Evolutionary conservation across 53 echinoderm and acorn worm species (phyloP).

Genomic region (Echinometra lucunter): DNA sequence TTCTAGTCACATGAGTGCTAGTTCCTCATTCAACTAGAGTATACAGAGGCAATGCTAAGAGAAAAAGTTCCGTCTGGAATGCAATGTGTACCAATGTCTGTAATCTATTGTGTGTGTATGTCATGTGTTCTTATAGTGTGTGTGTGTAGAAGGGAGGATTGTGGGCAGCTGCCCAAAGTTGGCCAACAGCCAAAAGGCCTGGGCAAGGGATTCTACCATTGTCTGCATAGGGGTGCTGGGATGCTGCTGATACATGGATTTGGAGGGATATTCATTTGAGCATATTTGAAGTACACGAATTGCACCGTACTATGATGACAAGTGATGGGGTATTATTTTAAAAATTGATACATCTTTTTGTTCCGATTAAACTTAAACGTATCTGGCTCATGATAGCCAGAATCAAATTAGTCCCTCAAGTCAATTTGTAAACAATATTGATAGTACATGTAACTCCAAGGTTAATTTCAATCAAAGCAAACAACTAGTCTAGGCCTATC

Average conservation of each 20-base stretch:
- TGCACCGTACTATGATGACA: too few species aligned
- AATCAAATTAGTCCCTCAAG: neutral
- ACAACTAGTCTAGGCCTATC: neutral
- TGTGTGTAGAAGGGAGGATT: conserved; percentile 1
- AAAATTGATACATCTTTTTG: too few species aligned
- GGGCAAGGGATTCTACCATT: conserved; percentile 56
- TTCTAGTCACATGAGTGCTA: conserved; percentile 32
- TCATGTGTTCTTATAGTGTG: neutral
- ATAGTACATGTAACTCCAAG: neutral
- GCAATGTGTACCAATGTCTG: conserved; percentile 6
- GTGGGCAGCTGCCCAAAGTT: conserved; percentile 68
- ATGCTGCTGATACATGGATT: neutral
- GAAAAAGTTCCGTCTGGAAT: conserved; percentile 46
- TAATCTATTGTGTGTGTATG: neutral
- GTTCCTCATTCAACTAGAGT: conserved; percentile 37
- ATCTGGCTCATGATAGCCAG: neutral
- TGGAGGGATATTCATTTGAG: neutral
- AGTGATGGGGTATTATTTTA: too few species aligned
- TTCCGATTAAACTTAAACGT: too few species aligned
- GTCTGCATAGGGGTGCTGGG: conserved; percentile 25
- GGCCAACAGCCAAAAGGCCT: conserved; percentile 65
- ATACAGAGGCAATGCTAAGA: neutral
- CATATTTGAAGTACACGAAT: neutral
- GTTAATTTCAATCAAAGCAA: neutral
- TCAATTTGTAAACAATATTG: neutral